A percentile compares a stretch with the other conserved stretches of the same genome.
These are phyloP conservation scores for Clarias fuscus DNA, from an alignment of 2,797 vertebrate genomes.

Conservation along the genomic window DNA sequence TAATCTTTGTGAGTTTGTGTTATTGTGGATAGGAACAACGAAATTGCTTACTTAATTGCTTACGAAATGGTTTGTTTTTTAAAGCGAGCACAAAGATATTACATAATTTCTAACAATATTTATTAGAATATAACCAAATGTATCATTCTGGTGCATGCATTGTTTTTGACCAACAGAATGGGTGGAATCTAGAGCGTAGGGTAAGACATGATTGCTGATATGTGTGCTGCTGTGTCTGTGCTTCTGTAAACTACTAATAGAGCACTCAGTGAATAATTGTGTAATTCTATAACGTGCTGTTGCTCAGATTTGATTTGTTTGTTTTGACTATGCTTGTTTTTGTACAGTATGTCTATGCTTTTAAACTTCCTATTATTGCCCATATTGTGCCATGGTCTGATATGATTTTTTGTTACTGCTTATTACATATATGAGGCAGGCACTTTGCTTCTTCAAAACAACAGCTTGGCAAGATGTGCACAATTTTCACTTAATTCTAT, in stretches of 20 bases:
- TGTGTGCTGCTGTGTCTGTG: constrained; percentile 6
- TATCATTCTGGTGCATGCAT: constrained; percentile 29
- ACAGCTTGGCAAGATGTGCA: background rate
- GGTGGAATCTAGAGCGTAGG: constrained; percentile 63
- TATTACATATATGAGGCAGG: background rate
- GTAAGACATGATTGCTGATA: constrained; percentile 59
- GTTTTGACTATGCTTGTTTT: constrained; percentile 4
- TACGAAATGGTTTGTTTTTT: background rate
- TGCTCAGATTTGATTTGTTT: background rate
- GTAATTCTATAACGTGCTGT: background rate
- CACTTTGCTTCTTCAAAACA: background rate
- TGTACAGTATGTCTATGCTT: background rate
- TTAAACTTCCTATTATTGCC: background rate
- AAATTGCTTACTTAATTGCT: background rate
- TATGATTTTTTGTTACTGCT: background rate
- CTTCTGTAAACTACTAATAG: background rate
- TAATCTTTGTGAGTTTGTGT: background rate
- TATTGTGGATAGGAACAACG: background rate
- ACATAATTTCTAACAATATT: background rate
- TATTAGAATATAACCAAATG: background rate
- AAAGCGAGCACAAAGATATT: background rate
- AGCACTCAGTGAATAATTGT: no score
- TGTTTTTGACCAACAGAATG: constrained; percentile 66
- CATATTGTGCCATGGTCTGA: background rate
- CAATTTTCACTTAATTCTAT: background rate